Percentiles rank a stretch among this genome's conserved stretches.
phyloP scores from a whole-genome alignment of 2,113 vertebrate genomes.

The Ceyx cyanopectus region DNA sequence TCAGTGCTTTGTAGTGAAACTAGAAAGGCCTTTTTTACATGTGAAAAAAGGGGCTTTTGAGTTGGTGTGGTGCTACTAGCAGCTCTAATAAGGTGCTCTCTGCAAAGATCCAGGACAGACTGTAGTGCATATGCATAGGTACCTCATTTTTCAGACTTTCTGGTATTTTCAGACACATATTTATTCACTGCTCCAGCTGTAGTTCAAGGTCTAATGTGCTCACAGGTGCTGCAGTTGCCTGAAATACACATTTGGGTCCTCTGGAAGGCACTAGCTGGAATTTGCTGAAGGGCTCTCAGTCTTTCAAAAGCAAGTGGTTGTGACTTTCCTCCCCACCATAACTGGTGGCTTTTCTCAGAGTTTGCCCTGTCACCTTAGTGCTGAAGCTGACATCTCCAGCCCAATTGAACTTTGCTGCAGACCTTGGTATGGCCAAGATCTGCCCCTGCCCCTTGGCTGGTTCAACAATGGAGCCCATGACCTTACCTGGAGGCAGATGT shows the following conservation, averaged over 20 bases:
- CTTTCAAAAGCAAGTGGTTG: not conserved
- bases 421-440: not conserved
- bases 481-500: not conserved
- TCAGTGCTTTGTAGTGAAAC: not conserved
- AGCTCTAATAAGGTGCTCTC: not conserved
- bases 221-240: not conserved
- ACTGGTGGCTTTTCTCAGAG: not conserved
- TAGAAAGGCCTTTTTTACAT: not conserved
- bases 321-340: not conserved
- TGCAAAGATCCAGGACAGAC: not conserved
- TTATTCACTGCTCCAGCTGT: not conserved
- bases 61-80: not conserved
- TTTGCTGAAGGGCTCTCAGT: not conserved
- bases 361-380: accelerated
- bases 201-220: not conserved
- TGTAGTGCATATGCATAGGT: not conserved
- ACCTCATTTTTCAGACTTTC: not conserved
- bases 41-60: not conserved
- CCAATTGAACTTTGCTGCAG: not conserved
- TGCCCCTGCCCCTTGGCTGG: not conserved
- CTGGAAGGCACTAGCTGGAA: not conserved
- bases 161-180: not conserved
- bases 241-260: not conserved
- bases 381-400: not conserved
- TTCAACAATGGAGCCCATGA: not conserved